Conservation (phyloP, 2,888 invertebrate genomes). For the Mythimna ferrago region DNA sequence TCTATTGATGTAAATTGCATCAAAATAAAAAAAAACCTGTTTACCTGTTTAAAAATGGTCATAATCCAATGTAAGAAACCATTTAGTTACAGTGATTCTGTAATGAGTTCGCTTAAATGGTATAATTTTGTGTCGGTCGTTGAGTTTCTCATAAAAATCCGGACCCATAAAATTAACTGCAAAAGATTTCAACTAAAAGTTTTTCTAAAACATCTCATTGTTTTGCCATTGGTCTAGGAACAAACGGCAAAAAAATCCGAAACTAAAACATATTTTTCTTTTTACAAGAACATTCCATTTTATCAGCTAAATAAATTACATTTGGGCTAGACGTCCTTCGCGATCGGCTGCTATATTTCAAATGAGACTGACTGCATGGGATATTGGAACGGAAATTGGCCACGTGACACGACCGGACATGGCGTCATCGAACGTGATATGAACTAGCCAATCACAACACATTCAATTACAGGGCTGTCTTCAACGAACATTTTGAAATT, state of each 20-base stretch:
- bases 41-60: too few relatives aligned
- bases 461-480: slow-evolving; percentile 81
- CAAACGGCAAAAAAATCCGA: not conserved
- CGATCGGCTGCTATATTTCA: slow-evolving; percentile 58
- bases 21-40: too few relatives aligned
- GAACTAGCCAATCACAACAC: slow-evolving; percentile 85
- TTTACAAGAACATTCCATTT: slow-evolving; percentile 16
- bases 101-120: too few relatives aligned
- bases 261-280: not conserved
- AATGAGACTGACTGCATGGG: slow-evolving; percentile 79
- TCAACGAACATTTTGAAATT: not conserved
- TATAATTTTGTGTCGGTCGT: too few relatives aligned
- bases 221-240: too few relatives aligned
- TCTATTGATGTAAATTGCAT: too few relatives aligned
- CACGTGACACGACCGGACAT: slow-evolving; percentile 84
- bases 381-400: slow-evolving; percentile 87
- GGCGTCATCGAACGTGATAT: slow-evolving; percentile 83
- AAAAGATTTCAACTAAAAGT: too few relatives aligned
- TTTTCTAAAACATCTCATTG: too few relatives aligned
- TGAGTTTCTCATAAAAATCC: too few relatives aligned
- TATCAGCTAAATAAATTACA: slow-evolving; percentile 47
- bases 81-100: too few relatives aligned
- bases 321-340: slow-evolving; percentile 57
- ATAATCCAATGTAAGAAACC: too few relatives aligned
- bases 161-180: too few relatives aligned